Evolutionary conservation across 2,797 vertebrate genomes (phyloP), one percentile per base, ranked within the genome.

Genomic region (Eurystomus glaucurus): DNA sequence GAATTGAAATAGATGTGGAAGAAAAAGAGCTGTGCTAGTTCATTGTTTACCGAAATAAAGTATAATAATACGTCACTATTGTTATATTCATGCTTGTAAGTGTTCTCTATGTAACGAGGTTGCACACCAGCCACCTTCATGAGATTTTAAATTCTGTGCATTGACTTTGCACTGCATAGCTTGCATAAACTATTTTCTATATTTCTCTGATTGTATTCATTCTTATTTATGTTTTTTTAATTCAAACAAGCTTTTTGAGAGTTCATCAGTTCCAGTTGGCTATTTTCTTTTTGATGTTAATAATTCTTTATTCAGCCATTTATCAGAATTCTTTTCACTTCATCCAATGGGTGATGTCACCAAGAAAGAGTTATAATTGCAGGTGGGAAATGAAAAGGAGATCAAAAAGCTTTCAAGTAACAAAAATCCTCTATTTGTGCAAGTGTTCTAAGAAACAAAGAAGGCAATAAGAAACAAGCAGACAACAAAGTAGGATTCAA

Each of bases 401-500:
- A 90, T 86, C 35, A 93, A 93, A 96, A 89, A 86, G 33, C 91
- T 94, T 96, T 89, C 50, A 96, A 95, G 61, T 84, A 94, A 94
- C 84, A 93, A 94, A 97, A 82, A 79, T 60, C 51, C 31, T 52
- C 50, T 74, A 82, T 88, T 96, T 96, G 93, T 79, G 48, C 60
- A 96, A 95, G 68, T 55, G 31, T 55, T 72, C 81, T 65, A 77
- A 95, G 52, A 90, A 77, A 94, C 75, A 94, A 50, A 94, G 70
- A 78, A 28, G 22, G 8, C 20, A 70, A 60, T 55, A 79, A 95
- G 66, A 87, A 88, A 87, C 55, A 50, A 90, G 75, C 14, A 86
- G 19, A 85, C 75, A 96, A 91, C 68, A 83, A 93, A 94, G 57
- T 13, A 76, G 17, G 81, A 91, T 60, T 94, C 21, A 81, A 96